Conservation (phyloP, 2,797 vertebrate species). For the Enteromius anoplus region DNA sequence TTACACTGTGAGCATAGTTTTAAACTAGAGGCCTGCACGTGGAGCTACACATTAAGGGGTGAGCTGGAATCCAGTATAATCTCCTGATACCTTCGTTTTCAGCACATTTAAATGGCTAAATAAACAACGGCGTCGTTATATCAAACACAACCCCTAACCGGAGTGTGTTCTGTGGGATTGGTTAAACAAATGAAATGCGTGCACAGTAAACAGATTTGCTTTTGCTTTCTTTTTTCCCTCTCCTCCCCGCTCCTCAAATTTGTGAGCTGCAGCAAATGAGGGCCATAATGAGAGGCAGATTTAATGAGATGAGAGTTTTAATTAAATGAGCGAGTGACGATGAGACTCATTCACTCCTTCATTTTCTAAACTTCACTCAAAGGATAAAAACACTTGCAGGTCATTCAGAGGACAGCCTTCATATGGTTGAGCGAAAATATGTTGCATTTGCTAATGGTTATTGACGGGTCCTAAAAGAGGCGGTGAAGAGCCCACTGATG, state of each 20-base stretch:
- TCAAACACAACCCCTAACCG: slow-evolving; percentile 75
- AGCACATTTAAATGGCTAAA: slow-evolving; percentile 77
- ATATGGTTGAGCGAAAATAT: slow-evolving; percentile 38
- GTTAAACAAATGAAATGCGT: slow-evolving; percentile 78
- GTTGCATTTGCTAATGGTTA: slow-evolving; percentile 46
- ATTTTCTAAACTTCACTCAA: slow-evolving; percentile 57
- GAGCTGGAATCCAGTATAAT: slow-evolving; percentile 81
- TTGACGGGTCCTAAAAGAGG: slow-evolving; percentile 36
- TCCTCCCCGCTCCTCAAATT: slow-evolving; percentile 60
- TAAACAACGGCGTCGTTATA: slow-evolving; percentile 75
- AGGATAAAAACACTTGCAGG: slow-evolving; percentile 63
- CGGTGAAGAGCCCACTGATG: slow-evolving; percentile 6
- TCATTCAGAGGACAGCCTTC: slow-evolving; percentile 63
- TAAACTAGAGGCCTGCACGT: slow-evolving; percentile 75
- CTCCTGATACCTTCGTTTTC: slow-evolving; percentile 75
- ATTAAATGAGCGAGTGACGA: slow-evolving; percentile 74
- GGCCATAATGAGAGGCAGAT: slow-evolving; percentile 77
- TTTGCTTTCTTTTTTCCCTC: slow-evolving; percentile 40
- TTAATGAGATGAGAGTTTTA: slow-evolving; percentile 77
- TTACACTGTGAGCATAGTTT: slow-evolving; percentile 77
- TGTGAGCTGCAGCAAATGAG: slow-evolving; percentile 74
- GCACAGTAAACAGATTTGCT: slow-evolving; percentile 75
- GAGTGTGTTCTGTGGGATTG: slow-evolving; percentile 78
- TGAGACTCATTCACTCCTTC: slow-evolving; percentile 64
- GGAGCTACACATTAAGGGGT: slow-evolving; percentile 79